Conservation (phyloP, 2,797 vertebrate genomes). For the Gadopsis bispinosus region DNA sequence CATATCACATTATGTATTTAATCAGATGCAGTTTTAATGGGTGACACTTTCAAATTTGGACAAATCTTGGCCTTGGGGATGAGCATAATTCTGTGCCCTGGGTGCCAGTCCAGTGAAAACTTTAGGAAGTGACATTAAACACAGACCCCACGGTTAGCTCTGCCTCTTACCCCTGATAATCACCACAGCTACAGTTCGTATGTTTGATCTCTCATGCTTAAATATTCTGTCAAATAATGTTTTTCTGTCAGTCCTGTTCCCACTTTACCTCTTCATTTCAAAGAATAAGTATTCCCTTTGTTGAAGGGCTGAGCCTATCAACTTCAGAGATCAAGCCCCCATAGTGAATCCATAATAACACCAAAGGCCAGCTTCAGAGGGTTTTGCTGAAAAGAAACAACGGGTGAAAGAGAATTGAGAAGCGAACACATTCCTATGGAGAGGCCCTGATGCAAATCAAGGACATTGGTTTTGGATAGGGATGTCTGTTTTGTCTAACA, state of each 20-base stretch:
- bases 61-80: not conserved
- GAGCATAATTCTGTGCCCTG: not conserved
- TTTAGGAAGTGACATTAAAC: conserved; percentile 48
- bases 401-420: conserved; percentile 61
- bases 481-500: conserved; percentile 60
- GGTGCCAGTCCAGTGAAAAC: conserved; percentile 22
- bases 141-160: conserved; percentile 20
- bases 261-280: conserved; percentile 74
- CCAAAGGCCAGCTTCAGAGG: conserved; percentile 64
- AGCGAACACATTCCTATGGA: conserved; percentile 32
- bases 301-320: conserved; percentile 55
- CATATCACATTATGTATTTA: not conserved
- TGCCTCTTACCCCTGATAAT: conserved; percentile 58
- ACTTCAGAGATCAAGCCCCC: conserved; percentile 66
- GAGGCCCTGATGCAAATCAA: conserved; percentile 41
- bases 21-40: conserved; percentile 6
- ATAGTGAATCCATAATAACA: conserved; percentile 71
- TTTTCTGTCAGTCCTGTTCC: conserved; percentile 46
- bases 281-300: conserved; percentile 79
- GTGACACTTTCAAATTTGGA: not conserved
- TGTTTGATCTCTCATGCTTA: conserved; percentile 59
- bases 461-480: conserved; percentile 35
- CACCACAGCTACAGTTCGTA: conserved; percentile 32
- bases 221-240: conserved; percentile 67
- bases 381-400: conserved; percentile 44